Base-by-base conservation (phyloP, 1,140 invertebrate genomes). In the Solenopsis invicta region DNA sequence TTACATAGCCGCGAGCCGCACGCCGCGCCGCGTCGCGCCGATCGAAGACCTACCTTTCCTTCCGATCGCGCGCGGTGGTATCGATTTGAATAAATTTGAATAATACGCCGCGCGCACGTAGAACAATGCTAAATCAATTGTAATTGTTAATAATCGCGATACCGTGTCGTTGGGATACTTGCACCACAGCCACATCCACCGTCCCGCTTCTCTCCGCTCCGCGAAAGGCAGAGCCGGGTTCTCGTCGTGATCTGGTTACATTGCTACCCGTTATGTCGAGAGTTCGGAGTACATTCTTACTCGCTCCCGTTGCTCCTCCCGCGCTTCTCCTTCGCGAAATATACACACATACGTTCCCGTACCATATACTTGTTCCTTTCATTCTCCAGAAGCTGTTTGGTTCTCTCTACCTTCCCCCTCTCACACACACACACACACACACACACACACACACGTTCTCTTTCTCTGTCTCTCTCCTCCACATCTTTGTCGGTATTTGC, bases 141-240 rank as follows among this genome's bases (percentile, higher is more conserved):
- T 92, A 92, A 93, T 93, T 94, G 92, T 94, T 94, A 93, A 94
- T 93, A 94, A 94, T 93, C 93, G 92, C 92, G 90, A 90, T 92
- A 90, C 76, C 78, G 87, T 87, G 86, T 88, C 87, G 86, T 82
- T 50, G 78, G 6, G 71, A 87, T 90, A 50, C 75, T 61, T 62
- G 77, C 78, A 21, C 9, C 50, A 13, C 24, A 34, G n/a, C 37
- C 41, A 41, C 45, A 37, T 59, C 74, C 52, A 9, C 29, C 59
- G 16, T 6, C 50, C n/a, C 66, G 52, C 71, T 61, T 64, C 86
- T 54, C 86, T 76, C 54, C 72, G 34, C 52, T 61, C 77, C 54
- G 56, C 84, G 86, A 84, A 86, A 85, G 85, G 72, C 64, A 74
- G 66, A 50, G 62, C 13, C 64, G 64, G 21, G 78, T 34, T 67